These are phyloP conservation scores for Serilophus lunatus DNA, from an alignment of 2,113 vertebrate genomes.

Conservation along the genomic window DNA sequence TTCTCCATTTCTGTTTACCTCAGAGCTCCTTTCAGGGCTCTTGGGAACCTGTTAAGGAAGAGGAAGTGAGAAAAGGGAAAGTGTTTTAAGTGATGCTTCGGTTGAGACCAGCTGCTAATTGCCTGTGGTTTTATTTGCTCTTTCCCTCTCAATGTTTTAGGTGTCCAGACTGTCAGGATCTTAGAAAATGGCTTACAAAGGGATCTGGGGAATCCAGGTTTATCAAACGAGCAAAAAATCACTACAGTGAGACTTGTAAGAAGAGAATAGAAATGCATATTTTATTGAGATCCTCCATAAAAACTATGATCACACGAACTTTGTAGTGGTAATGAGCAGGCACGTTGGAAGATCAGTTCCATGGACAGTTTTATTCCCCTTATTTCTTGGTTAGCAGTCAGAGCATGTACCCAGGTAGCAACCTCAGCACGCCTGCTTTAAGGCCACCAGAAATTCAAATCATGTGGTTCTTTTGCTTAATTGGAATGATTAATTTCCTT, in stretches of 20 bases:
- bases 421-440: neutral
- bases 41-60: neutral
- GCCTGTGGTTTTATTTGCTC: neutral
- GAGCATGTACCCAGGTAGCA: neutral
- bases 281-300: neutral
- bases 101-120: neutral
- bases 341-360: neutral
- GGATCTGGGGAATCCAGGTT: neutral
- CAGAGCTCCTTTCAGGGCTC: neutral
- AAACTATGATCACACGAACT: neutral
- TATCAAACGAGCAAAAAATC: neutral
- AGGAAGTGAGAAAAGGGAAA: neutral
- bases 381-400: neutral
- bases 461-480: neutral
- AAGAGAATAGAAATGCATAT: neutral
- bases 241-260: neutral
- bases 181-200: neutral
- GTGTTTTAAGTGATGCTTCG: neutral
- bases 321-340: conserved; percentile 1
- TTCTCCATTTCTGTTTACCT: neutral
- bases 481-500: no score
- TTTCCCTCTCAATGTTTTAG: neutral
- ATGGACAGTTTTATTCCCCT: neutral
- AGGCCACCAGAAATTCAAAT: neutral
- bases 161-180: neutral